Percentiles rank a stretch among this genome's conserved stretches.
phyloP scores from a whole-genome alignment of 1,140 invertebrate species.

The Rhopalosiphum maidis region DNA sequence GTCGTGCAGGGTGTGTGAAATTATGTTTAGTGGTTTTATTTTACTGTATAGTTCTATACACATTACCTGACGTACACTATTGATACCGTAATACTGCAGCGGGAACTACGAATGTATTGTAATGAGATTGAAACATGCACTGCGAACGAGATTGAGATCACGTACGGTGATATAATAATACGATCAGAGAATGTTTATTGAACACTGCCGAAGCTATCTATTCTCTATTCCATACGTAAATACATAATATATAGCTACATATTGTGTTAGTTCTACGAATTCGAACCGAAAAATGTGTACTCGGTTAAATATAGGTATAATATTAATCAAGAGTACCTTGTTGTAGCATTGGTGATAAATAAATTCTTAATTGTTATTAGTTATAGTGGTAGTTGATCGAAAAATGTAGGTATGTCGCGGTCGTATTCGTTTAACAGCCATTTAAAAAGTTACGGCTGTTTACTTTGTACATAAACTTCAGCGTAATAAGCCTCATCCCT shows the following conservation, averaged over 20 bases:
- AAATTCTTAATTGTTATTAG: background rate
- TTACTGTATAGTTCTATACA: background rate
- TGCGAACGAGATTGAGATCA: background rate
- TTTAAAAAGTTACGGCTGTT: slow-evolving; percentile 19
- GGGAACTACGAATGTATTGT: background rate
- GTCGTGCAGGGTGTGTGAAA: background rate
- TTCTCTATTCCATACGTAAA: too few relatives aligned
- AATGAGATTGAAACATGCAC: background rate
- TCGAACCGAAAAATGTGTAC: background rate
- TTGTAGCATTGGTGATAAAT: background rate
- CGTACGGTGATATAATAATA: background rate
- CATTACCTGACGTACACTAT: background rate
- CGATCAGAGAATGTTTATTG: background rate
- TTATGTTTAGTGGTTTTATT: background rate
- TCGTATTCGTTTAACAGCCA: background rate
- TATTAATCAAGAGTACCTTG: background rate
- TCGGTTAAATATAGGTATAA: background rate
- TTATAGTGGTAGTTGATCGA: background rate
- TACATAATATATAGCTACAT: too few relatives aligned
- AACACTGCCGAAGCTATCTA: too few relatives aligned
- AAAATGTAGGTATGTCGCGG: background rate
- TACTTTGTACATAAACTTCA: background rate
- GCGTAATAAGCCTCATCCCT: background rate
- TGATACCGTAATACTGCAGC: background rate
- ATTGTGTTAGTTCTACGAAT: too few relatives aligned